A percentile compares a stretch with the other conserved stretches of the same genome.
phyloP scores from a whole-genome alignment of 2,888 invertebrate species.

The Philhelius pedissequus region DNA sequence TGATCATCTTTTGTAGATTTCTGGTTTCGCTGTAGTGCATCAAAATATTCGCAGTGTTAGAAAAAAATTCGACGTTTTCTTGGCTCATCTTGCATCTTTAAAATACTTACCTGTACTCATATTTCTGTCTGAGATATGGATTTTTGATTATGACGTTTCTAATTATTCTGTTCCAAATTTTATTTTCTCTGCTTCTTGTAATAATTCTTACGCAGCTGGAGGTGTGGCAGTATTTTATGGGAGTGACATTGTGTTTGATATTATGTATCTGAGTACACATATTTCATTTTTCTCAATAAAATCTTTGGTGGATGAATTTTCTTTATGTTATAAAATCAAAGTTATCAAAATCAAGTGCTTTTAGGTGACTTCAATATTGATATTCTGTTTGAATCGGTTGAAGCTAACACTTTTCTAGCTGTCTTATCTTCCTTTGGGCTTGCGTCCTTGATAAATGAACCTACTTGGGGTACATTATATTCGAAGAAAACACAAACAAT shows the following conservation, averaged over 20 bases:
- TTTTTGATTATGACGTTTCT: not conserved
- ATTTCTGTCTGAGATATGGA: not conserved
- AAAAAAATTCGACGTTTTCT: not conserved
- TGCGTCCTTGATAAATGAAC: no score
- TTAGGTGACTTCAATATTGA: no score
- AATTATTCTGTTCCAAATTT: no score
- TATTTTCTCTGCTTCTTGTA: no score
- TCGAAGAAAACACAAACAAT: no score
- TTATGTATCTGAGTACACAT: constrained; percentile 10
- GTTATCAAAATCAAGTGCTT: no score
- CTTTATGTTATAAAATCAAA: no score
- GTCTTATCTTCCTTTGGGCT: not conserved
- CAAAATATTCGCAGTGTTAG: constrained; percentile 2
- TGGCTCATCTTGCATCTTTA: not conserved
- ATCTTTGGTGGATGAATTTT: not conserved
- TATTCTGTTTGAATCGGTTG: not conserved
- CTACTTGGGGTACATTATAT: no score
- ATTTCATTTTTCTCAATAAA: not conserved
- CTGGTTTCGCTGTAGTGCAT: not conserved
- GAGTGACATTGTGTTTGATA: no score
- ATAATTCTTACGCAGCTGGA: no score
- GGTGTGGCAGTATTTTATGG: constrained; percentile 2
- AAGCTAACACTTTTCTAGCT: not conserved
- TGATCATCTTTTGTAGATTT: not conserved
- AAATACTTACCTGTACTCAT: not conserved